These are phyloP conservation scores for Macroglossus sobrinus DNA, from an alignment of 2,113 vertebrate genomes.

Conservation along the genomic window DNA sequence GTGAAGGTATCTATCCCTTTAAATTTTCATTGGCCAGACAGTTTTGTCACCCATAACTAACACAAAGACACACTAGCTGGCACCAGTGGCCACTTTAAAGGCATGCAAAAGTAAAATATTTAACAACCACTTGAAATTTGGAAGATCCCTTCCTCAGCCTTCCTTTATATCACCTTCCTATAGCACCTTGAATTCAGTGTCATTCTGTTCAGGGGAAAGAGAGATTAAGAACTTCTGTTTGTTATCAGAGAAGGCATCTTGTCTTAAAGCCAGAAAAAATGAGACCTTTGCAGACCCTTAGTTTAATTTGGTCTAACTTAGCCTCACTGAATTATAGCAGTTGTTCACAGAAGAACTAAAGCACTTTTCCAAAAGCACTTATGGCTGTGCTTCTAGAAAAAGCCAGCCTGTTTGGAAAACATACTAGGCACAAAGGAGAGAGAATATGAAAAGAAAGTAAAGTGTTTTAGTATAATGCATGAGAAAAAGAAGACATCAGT, in stretches of 20 bases:
- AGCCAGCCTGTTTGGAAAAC: background rate
- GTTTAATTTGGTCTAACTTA: background rate
- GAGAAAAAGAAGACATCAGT: background rate
- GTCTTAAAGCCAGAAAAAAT: background rate
- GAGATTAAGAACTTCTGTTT: background rate
- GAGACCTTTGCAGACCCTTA: background rate
- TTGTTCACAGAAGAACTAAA: background rate
- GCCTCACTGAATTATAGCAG: background rate
- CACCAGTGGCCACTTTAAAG: background rate
- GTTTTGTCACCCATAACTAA: constrained; percentile 30
- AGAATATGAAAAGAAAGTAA: background rate
- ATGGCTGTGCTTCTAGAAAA: background rate
- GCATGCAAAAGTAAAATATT: background rate
- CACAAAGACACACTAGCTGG: background rate
- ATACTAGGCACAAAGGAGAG: background rate
- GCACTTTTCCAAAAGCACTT: background rate
- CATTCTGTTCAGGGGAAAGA: background rate
- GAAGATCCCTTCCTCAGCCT: background rate
- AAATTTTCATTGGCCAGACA: constrained; percentile 20
- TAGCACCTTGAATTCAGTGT: background rate
- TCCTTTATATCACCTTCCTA: background rate
- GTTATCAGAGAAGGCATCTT: background rate
- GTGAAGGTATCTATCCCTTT: background rate
- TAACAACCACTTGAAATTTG: constrained; percentile 6
- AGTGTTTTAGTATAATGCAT: background rate